Conservation (phyloP, 92 coral and sea anemone species). For the Nematostella vectensis region DNA sequence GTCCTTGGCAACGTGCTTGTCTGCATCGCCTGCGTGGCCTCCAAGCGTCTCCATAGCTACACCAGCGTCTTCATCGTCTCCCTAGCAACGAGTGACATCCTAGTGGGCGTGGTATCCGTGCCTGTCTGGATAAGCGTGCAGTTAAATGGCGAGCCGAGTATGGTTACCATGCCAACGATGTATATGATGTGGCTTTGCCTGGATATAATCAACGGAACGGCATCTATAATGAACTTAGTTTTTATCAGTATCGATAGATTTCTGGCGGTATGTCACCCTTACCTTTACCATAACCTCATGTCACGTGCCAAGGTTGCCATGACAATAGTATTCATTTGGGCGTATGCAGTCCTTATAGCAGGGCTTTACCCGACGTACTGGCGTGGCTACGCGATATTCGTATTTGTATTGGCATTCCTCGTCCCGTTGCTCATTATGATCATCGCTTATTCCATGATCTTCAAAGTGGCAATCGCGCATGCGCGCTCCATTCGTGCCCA, state of each 20-base stretch:
- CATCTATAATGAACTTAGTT: conserved; percentile 62
- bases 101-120: conserved; percentile 47
- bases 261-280: conserved; percentile 57
- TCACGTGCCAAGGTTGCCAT: conserved; percentile 37
- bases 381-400: conserved; percentile 46
- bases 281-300: conserved; percentile 47
- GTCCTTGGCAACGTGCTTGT: conserved; percentile 66
- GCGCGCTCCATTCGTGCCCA: conserved; percentile 55
- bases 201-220: conserved; percentile 55
- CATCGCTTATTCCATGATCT: conserved; percentile 49
- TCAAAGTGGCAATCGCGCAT: conserved; percentile 65
- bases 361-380: conserved; percentile 19
- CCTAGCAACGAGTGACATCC: conserved; percentile 52
- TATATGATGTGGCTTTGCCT: conserved; percentile 41
- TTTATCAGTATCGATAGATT: conserved; percentile 68
- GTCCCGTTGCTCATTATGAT: conserved; percentile 52
- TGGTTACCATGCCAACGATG: conserved; percentile 24
- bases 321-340: conserved; percentile 50
- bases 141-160: conserved; percentile 38
- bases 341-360: conserved; percentile 49
- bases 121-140: conserved; percentile 57
- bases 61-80: conserved; percentile 66
- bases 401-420: conserved; percentile 42
- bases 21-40: conserved; percentile 54
- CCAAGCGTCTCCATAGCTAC: conserved; percentile 55